Base-by-base conservation (phyloP, 2,113 vertebrate genomes). In the Callospermophilus lateralis region DNA sequence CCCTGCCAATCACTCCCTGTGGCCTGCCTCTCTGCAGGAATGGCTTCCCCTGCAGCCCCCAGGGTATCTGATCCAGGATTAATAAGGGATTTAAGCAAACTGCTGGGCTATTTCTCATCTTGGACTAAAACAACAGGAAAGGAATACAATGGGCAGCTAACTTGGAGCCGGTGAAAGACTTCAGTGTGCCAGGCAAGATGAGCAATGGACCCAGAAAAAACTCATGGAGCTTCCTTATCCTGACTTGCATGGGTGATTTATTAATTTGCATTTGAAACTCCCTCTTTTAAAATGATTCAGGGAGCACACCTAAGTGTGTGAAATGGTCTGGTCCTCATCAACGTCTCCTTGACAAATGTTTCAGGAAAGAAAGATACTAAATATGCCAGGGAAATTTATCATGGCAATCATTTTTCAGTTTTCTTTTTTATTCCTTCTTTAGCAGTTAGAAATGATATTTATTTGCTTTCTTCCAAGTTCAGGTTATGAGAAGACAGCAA, bases 331-430 rank as follows among this genome's bases (percentile, higher is more conserved):
- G 19, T 51, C 48, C 73, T 91, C 68, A 70, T 63, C 86, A 67
- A 22, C 7, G 4, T n/a, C 67, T 89, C 73, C 76, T 26, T 85
- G 83, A 73, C 78, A 94, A 70, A 89, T 26, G 94, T 58, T 90
- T 91, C 39, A 81, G 22, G 39, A 93, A 92, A 78, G 61, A 90
- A 68, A 7, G 4, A 24, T 15, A 78, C 89, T 91, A 86, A 93
- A 89, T 74, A 63, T 4, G 67, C 67, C 90, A 42, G 45, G 8
- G 34, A 89, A 91, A 84, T 85, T 72, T 26, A 86, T 92, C 70
- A 34, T 0, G 20, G 24, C 15, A 5, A 78, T 73, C 87, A 26
- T 0, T 61, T 90, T 80, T 79, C 51, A 17, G 55, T 26, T 45
- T 32, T 13, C 76, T 72, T 72, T 55, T 84, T 58, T 58, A 86